Conservation (phyloP, 2,113 vertebrate genomes). For the Castor canadensis region DNA sequence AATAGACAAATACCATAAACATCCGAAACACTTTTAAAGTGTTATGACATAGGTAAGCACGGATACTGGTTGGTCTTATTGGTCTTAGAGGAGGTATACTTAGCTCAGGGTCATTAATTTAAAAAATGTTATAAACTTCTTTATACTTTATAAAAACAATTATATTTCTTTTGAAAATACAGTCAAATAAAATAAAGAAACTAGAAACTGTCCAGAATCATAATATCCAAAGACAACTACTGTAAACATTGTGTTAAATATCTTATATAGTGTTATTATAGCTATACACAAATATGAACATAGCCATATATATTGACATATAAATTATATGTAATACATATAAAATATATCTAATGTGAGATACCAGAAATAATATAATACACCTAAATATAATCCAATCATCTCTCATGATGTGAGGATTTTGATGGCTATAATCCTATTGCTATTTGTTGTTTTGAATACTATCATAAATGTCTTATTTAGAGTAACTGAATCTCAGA, state of each 20-base stretch:
- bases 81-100: neutral
- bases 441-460: neutral
- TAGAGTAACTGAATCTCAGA: neutral
- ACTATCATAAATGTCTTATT: neutral
- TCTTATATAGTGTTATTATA: neutral
- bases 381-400: neutral
- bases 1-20: neutral
- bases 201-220: neutral
- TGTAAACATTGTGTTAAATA: neutral
- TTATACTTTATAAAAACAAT: slow-evolving; percentile 1
- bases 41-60: neutral
- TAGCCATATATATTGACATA: neutral
- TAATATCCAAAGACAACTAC: neutral
- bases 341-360: neutral
- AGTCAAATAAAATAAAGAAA: neutral
- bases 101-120: neutral
- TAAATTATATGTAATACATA: neutral
- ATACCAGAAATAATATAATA: neutral
- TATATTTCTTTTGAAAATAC: neutral
- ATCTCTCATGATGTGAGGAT: neutral
- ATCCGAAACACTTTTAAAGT: neutral
- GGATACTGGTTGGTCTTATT: neutral
- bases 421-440: neutral
- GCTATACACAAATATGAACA: neutral
- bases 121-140: too few relatives aligned